Conservation (phyloP, 2,888 invertebrate species). For the Ligdia adustata region DNA sequence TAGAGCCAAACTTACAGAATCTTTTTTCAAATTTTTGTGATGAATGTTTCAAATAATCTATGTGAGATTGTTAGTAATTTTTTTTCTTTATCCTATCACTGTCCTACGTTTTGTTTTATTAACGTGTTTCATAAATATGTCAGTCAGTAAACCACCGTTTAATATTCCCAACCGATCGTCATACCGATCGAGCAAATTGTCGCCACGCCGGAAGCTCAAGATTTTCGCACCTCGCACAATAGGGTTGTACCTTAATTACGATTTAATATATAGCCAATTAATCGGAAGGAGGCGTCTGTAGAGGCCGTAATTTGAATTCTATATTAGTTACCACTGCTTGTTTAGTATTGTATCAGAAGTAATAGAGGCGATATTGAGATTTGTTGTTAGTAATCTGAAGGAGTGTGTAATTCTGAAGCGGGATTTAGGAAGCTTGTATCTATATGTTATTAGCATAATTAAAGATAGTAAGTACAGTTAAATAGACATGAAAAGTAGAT, state of each 20-base stretch:
- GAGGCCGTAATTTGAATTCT: slow-evolving; percentile 37
- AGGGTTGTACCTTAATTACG: slow-evolving; percentile 77
- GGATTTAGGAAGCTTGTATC: neutral
- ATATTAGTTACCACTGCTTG: slow-evolving; percentile 34
- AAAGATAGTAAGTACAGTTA: no score
- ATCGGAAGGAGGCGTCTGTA: slow-evolving; percentile 47
- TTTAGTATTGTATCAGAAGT: slow-evolving; percentile 31
- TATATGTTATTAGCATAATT: no score
- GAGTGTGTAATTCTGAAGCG: neutral
- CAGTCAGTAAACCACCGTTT: slow-evolving; percentile 3
- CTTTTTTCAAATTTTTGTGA: no score
- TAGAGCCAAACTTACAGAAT: no score
- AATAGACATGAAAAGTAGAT: no score
- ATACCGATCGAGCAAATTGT: slow-evolving; percentile 47
- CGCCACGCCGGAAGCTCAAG: slow-evolving; percentile 51
- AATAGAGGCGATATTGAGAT: slow-evolving; percentile 20
- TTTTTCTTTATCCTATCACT: no score
- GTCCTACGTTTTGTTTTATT: no score
- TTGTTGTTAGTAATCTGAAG: slow-evolving; percentile 13
- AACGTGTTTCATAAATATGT: no score
- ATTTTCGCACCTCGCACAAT: slow-evolving; percentile 68
- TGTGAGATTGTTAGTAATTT: no score
- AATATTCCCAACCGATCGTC: slow-evolving; percentile 30
- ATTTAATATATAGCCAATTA: slow-evolving; percentile 82
- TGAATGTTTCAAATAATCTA: no score